Percentiles rank a stretch among this genome's conserved stretches.
These are phyloP conservation scores for Leucoraja erinaceus DNA, from an alignment of 2,113 vertebrate genomes.

Conservation along the genomic window DNA sequence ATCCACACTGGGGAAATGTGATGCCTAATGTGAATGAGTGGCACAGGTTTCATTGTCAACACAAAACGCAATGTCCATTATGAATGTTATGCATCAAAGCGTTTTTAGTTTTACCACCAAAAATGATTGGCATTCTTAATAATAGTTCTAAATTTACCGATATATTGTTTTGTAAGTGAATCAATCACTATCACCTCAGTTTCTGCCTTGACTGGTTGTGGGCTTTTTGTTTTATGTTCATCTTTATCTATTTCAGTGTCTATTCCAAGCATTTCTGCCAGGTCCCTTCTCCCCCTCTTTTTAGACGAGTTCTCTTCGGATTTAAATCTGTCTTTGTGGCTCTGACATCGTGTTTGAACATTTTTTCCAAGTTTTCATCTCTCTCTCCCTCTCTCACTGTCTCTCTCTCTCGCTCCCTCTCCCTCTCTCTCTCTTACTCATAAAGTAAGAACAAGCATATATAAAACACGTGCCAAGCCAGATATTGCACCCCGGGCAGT, in stretches of 20 bases:
- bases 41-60: too few relatives aligned
- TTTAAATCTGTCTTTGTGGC: background rate
- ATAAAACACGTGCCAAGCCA: background rate
- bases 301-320: background rate
- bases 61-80: background rate
- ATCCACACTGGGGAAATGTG: background rate
- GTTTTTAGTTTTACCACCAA: background rate
- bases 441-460: background rate
- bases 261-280: background rate
- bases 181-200: background rate
- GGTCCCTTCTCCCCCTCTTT: background rate
- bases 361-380: too few relatives aligned
- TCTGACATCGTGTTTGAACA: background rate
- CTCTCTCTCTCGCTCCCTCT: background rate
- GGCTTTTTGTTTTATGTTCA: background rate
- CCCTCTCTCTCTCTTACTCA: too few relatives aligned
- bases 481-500: background rate
- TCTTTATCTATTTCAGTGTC: background rate
- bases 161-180: background rate
- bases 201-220: background rate
- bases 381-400: background rate
- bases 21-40: background rate
- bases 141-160: background rate
- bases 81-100: background rate
- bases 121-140: background rate